Conservation (phyloP, 2,888 invertebrate species). For the Frankliniella fusca region DNA sequence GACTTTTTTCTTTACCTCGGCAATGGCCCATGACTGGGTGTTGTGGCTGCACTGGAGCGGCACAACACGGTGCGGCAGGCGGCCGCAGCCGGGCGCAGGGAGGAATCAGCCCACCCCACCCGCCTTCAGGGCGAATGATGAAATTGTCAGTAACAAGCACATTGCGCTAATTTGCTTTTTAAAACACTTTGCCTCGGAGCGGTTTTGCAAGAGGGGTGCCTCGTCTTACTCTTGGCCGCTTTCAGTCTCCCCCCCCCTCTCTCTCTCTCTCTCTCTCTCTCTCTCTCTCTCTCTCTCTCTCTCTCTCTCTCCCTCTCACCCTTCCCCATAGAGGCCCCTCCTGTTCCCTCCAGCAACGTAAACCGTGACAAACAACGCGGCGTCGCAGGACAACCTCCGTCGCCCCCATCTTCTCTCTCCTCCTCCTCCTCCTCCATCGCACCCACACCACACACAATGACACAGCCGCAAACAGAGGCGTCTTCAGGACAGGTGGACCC, state of each 20-base stretch:
- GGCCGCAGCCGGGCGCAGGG: neutral
- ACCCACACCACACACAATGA: no score
- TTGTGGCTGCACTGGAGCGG: no score
- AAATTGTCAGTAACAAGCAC: neutral
- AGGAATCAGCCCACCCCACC: neutral
- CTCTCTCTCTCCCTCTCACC: neutral
- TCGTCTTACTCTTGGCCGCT: neutral
- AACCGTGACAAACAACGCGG: neutral
- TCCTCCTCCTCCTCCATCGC: neutral
- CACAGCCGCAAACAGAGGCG: no score
- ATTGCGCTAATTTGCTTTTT: neutral
- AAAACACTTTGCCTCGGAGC: neutral
- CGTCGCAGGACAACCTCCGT: neutral
- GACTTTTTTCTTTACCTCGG: neutral
- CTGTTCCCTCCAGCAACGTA: neutral
- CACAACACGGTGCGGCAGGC: no score
- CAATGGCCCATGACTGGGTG: no score
- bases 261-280: no score
- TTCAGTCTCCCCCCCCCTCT: neutral
- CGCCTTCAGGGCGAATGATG: neutral
- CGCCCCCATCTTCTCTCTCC: no score
- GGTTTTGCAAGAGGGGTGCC: neutral
- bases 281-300: neutral
- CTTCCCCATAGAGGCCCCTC: neutral
- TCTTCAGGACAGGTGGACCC: no score